Evolutionary conservation across 1,140 invertebrate species (phyloP).

Genomic region (Mizuhopecten yessoensis): DNA sequence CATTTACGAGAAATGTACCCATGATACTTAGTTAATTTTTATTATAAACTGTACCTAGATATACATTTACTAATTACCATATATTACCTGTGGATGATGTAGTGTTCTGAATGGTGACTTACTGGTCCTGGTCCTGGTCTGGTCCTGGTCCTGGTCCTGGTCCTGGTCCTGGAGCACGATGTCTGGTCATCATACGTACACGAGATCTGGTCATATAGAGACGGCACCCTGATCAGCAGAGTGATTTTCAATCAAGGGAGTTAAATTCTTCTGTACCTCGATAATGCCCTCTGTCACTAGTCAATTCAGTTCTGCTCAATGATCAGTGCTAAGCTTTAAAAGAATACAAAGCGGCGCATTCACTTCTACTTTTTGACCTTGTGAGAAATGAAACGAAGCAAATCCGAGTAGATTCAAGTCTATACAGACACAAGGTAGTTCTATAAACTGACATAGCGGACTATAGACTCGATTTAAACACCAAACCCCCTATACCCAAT

Average conservation of each 20-base stretch:
- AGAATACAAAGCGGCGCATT: not conserved
- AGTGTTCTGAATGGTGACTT: not conserved
- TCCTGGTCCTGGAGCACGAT: not conserved
- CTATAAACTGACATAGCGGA: not conserved
- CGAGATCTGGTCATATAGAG: not conserved
- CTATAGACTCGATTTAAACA: conserved; percentile 1
- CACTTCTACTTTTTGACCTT: conserved; percentile 34
- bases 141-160: not conserved
- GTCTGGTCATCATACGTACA: not conserved
- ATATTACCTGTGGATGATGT: not conserved
- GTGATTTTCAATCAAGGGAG: not conserved
- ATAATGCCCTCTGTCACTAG: not conserved
- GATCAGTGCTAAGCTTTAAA: conserved; percentile 6
- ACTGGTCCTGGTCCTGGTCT: not conserved
- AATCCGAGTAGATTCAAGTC: not conserved
- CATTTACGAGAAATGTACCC: no score
- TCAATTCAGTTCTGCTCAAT: not conserved
- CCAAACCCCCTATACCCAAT: not conserved
- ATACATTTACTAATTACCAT: no score
- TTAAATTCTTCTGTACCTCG: not conserved
- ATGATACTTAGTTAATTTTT: no score
- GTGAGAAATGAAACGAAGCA: conserved; percentile 33
- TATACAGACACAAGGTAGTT: not conserved
- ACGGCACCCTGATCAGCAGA: not conserved
- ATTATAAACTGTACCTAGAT: no score